Percentiles rank a stretch among this genome's conserved stretches.
Conservation (phyloP, 2,113 vertebrate species). For the Mohoua ochrocephala region DNA sequence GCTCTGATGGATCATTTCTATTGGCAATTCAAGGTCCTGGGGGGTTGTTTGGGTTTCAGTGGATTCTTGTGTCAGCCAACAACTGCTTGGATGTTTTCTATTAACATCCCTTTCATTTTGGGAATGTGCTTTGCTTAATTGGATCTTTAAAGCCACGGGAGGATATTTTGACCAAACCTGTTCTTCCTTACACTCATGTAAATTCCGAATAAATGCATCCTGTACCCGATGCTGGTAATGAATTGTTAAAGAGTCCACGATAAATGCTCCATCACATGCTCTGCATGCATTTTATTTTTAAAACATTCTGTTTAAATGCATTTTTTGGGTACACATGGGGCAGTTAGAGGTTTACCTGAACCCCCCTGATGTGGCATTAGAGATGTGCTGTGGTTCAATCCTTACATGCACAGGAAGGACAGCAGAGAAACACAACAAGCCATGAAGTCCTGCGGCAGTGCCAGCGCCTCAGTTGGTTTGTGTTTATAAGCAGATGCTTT, state of each 20-base stretch:
- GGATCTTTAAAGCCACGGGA: background rate
- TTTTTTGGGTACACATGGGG: background rate
- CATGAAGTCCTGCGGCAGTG: background rate
- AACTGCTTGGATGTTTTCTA: background rate
- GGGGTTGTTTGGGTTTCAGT: background rate
- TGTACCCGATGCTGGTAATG: background rate
- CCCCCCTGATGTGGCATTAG: background rate
- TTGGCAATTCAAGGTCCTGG: background rate
- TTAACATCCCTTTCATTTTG: constrained; percentile 1
- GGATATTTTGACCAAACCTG: background rate
- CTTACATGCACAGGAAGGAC: background rate
- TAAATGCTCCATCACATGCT: background rate
- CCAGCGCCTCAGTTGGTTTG: constrained; percentile 16
- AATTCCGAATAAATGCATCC: background rate
- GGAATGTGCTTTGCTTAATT: background rate
- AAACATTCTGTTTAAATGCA: background rate
- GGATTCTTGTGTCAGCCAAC: background rate
- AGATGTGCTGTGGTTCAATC: background rate
- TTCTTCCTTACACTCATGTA: background rate
- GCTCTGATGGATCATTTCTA: background rate
- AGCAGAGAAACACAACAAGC: background rate
- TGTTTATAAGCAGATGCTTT: constrained; percentile 27
- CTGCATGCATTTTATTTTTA: background rate
- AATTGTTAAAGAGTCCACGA: background rate
- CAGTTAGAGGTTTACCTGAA: background rate